Percentiles rank a stretch among this genome's conserved stretches.
These are phyloP conservation scores for Calcarius ornatus DNA, from an alignment of 2,113 vertebrate species.

Conservation along the genomic window DNA sequence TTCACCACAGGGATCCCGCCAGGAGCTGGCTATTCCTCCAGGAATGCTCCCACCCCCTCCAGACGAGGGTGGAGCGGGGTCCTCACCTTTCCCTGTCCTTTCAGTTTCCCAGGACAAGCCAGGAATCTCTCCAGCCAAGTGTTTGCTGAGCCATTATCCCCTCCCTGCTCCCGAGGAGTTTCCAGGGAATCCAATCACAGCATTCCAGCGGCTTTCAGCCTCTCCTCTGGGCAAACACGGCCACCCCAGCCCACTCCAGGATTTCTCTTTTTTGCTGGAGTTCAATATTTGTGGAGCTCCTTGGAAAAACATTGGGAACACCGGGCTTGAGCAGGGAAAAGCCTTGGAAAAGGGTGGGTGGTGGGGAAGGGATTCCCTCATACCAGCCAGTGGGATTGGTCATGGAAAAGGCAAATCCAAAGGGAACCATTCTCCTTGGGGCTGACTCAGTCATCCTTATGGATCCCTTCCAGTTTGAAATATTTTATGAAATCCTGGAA, in stretches of 20 bases:
- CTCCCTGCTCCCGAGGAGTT: background rate
- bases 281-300: slow-evolving; percentile 8
- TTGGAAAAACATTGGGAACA: background rate
- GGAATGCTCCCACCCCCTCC: background rate
- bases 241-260: background rate
- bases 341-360: background rate
- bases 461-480: background rate
- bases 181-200: slow-evolving; percentile 5
- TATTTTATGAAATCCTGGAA: background rate
- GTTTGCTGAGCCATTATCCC: slow-evolving; percentile 47
- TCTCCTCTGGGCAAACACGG: slow-evolving; percentile 8
- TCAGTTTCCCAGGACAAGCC: background rate
- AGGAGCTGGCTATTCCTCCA: fast-evolving
- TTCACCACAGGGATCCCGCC: fast-evolving
- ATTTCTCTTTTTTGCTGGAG: background rate
- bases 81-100: background rate
- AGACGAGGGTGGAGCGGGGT: fast-evolving
- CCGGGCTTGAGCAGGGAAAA: background rate
- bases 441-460: fast-evolving
- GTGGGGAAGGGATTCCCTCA: background rate
- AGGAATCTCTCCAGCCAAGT: slow-evolving; percentile 2
- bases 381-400: fast-evolving
- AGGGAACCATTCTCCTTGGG: background rate
- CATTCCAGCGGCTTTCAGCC: slow-evolving; percentile 44
- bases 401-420: background rate